Evolutionary conservation across 2,797 vertebrate species (phyloP).

Genomic region (Schizopygopsis pylzovi): DNA sequence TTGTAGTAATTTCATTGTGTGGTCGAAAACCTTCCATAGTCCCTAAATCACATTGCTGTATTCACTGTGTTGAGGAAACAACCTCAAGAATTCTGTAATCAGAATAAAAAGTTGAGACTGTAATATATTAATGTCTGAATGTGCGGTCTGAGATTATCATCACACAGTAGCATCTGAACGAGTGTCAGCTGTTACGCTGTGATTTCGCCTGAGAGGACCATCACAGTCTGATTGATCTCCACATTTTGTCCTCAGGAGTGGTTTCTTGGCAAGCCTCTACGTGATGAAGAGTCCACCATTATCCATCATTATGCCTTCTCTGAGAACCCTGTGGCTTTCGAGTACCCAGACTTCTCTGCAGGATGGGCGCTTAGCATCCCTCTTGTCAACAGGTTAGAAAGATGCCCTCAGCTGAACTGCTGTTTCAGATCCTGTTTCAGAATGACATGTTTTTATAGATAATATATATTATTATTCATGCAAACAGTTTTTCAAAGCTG

Average conservation of each 20-base stretch:
- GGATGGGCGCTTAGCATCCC: conserved; percentile 92
- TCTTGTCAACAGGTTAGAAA: conserved; percentile 88
- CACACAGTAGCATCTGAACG: background rate
- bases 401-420: background rate
- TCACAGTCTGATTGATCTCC: background rate
- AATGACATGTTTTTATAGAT: background rate
- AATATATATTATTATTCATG: background rate
- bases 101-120: background rate
- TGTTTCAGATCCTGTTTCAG: background rate
- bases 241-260: conserved; percentile 82
- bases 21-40: too few species aligned
- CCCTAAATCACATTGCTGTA: background rate
- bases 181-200: background rate
- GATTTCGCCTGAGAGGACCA: conserved; percentile 16
- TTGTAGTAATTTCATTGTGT: too few species aligned
- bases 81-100: background rate
- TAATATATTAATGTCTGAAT: background rate
- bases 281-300: conserved; percentile 94
- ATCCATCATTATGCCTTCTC: conserved; percentile 99
- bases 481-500: background rate
- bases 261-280: conserved; percentile 93
- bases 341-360: conserved; percentile 95
- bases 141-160: background rate
- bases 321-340: conserved; percentile 90
- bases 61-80: background rate